Evolutionary conservation across 2,888 invertebrate genomes (phyloP), one percentile per base, ranked within the genome.

Genomic region (Trichopria drosophilae): DNA sequence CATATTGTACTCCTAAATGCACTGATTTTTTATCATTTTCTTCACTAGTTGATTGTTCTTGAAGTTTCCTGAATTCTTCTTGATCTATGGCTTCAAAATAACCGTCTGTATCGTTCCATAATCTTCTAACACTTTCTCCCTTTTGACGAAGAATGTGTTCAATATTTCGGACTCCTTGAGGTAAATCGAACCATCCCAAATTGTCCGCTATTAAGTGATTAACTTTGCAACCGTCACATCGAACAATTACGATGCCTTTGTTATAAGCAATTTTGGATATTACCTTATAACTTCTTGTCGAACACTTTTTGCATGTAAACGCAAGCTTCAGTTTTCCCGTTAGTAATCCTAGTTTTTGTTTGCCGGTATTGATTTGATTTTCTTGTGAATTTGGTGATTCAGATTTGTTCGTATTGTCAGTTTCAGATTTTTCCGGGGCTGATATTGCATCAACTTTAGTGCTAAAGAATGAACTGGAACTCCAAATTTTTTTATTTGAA

Each of bases 151-250:
- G 79, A 24, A 95, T 90, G 57, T 90, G 88, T 79, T 97, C 96
- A 62, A 98, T 91, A 69, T 97, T 97, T 57, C 81, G 82, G 66
- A 84, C 86, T 1, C 84, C 85, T 40, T 78, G 63, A 67, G 88
- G 78, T 68, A 93, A 88, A 0, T 84, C 79, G 72, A 97, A 98
- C 97, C 97, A 98, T 57, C 90, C 90, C 1, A 98, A 79, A 76
- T 98, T 95, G 72, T 98, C 97, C 0, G 97, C 97, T 59, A 98
- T 96, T 18, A 98, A 79, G 77, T 98, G 98, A 72, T 90, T 85
- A 70, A 91, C 95, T 35, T 82, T 77, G 71, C 97, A 97, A 1
- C 89, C 89, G 44, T 84, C 84, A 73, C 98, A 98, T 44, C 83
- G 85, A 0, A 96, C 90, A 59, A 98, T 91, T 0, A 98, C 93